A percentile compares a stretch with the other conserved stretches of the same genome.
phyloP scores from a whole-genome alignment of 35 echinoderm and acorn worm genomes.

The Antedon bifida region DNA sequence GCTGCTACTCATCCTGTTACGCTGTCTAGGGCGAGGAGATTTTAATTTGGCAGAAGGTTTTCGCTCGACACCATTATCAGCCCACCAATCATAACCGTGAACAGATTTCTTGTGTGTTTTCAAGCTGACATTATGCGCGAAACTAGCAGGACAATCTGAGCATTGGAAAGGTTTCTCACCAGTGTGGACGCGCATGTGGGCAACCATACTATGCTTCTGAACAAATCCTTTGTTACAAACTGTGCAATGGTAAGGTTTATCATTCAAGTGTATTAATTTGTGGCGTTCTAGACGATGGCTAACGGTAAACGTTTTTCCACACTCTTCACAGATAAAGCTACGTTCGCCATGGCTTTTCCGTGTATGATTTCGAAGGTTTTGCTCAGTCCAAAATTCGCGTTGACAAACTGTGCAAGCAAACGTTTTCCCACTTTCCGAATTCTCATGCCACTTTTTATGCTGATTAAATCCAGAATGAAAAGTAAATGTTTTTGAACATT shows the following conservation, averaged over 20 bases:
- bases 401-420: constrained; percentile 57
- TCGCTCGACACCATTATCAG: background rate
- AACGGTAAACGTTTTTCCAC: constrained; percentile 72
- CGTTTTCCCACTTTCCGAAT: constrained; percentile 30
- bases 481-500: constrained; percentile 62
- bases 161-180: constrained; percentile 81
- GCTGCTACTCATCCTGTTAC: background rate
- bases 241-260: constrained; percentile 59
- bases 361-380: constrained; percentile 46
- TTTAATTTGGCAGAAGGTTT: background rate
- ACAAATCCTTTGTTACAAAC: constrained; percentile 68
- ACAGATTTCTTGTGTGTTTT: constrained; percentile 62
- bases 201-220: constrained; percentile 75
- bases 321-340: constrained; percentile 51
- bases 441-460: constrained; percentile 71
- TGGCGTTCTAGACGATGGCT: constrained; percentile 53
- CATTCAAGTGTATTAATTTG: constrained; percentile 43
- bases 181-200: constrained; percentile 82
- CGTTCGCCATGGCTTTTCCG: constrained; percentile 35
- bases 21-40: background rate
- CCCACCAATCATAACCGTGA: constrained; percentile 39
- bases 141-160: constrained; percentile 47
- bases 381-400: constrained; percentile 45
- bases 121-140: constrained; percentile 79
- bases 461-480: constrained; percentile 27